Evolutionary conservation across 2,113 vertebrate genomes (phyloP).

Genomic region (Phaetusa simplex): DNA sequence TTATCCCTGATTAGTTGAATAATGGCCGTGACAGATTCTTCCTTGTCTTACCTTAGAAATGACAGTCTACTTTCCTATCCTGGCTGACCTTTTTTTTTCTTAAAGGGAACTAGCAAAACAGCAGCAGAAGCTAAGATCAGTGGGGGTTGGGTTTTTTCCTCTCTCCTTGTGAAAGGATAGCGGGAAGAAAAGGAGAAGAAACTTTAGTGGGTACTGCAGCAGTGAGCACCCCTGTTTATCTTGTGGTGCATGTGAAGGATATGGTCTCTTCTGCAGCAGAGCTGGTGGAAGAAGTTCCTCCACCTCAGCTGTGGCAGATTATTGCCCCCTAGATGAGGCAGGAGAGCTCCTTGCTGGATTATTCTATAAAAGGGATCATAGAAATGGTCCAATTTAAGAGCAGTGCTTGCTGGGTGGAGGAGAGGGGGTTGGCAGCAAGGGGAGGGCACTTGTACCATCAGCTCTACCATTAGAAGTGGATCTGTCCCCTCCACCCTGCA

Average conservation of each 20-base stretch:
- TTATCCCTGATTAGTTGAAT: conserved; percentile 66
- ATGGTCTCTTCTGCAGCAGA: neutral
- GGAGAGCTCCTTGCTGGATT: neutral
- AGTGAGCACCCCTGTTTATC: neutral
- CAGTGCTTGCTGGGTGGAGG: neutral
- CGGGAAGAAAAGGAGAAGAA: neutral
- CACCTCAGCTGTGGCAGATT: neutral
- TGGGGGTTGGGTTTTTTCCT: neutral
- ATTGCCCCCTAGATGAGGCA: neutral
- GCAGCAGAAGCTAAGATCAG: neutral
- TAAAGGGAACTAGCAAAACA: neutral
- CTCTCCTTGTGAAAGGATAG: neutral
- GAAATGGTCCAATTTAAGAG: neutral
- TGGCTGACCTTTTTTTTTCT: neutral
- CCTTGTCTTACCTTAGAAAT: conserved; percentile 5
- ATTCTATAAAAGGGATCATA: neutral
- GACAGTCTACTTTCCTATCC: conserved; percentile 14
- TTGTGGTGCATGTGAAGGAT: rapidly evolving
- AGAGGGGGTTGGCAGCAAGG: neutral
- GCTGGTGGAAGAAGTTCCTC: neutral
- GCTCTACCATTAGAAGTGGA: neutral
- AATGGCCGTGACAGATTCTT: conserved; percentile 51
- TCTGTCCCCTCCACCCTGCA: neutral
- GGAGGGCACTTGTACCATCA: neutral
- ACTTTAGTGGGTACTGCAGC: neutral